A percentile compares a stretch with the other conserved stretches of the same genome.
Evolutionary conservation across 2,888 invertebrate genomes (phyloP).

Genomic region (Eupelmus urozonus): DNA sequence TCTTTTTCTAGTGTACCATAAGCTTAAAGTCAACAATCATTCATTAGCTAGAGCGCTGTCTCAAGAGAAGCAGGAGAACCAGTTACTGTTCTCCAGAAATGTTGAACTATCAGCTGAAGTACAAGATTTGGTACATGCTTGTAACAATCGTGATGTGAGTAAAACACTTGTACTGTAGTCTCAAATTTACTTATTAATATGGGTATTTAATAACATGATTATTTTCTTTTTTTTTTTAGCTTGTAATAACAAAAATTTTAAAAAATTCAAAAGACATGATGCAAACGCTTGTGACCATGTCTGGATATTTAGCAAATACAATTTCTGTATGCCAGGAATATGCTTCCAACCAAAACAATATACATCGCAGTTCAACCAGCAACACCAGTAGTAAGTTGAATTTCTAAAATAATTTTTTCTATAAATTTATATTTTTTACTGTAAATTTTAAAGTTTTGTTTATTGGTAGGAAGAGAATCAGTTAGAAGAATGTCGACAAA

Average conservation of each 20-base stretch:
- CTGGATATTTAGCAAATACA: conserved; percentile 67
- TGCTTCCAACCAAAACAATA: conserved; percentile 51
- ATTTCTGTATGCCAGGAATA: conserved; percentile 70
- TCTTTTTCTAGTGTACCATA: conserved; percentile 67
- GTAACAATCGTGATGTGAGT: conserved; percentile 69
- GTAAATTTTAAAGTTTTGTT: not conserved
- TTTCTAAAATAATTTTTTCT: conserved; percentile 2
- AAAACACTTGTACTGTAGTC: too few species aligned
- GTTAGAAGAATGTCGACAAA: conserved; percentile 67
- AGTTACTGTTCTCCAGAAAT: conserved; percentile 68
- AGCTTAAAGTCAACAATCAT: conserved; percentile 70
- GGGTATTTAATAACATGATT: not conserved
- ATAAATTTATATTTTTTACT: conserved; percentile 4
- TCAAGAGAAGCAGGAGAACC: conserved; percentile 69
- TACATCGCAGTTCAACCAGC: conserved; percentile 51
- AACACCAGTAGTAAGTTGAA: conserved; percentile 53
- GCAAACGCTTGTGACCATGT: conserved; percentile 67
- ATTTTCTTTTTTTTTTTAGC: conserved; percentile 62
- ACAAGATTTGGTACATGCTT: conserved; percentile 67
- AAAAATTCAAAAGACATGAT: conserved; percentile 70
- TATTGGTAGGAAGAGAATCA: conserved; percentile 66
- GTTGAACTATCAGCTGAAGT: conserved; percentile 66
- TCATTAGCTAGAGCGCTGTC: conserved; percentile 71
- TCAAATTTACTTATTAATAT: not conserved
- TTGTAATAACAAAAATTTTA: conserved; percentile 64